Conservation (phyloP, 2,113 vertebrate species). For the Tricholaema leucomelas region DNA sequence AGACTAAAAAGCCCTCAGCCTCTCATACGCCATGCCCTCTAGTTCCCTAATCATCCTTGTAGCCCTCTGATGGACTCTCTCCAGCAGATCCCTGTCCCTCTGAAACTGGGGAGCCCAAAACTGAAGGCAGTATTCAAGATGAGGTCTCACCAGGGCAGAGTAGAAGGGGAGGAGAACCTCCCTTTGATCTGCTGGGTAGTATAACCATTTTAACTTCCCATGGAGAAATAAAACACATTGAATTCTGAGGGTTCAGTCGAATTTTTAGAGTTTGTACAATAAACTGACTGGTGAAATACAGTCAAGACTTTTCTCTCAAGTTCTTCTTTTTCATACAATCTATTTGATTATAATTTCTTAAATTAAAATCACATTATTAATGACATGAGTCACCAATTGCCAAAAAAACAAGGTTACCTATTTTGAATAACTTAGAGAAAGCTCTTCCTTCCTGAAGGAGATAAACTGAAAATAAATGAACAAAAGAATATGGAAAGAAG, state of each 20-base stretch:
- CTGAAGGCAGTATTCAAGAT: too few species aligned
- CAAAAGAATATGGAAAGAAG: background rate
- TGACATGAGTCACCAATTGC: background rate
- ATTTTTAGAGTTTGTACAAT: background rate
- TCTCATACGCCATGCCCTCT: too few species aligned
- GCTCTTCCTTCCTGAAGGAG: background rate
- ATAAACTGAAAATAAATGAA: background rate
- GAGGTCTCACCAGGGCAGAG: too few species aligned
- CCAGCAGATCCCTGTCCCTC: too few species aligned
- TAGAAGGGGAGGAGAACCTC: too few species aligned
- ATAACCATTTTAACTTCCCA: background rate
- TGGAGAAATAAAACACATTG: background rate
- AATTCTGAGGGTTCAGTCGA: background rate
- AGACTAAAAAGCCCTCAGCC: too few species aligned
- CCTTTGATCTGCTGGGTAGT: too few species aligned
- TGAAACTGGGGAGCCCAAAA: too few species aligned
- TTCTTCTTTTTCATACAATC: background rate
- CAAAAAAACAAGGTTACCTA: background rate
- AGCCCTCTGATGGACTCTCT: too few species aligned
- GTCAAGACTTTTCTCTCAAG: background rate
- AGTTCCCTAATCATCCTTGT: too few species aligned
- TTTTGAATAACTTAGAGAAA: background rate
- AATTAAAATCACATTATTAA: background rate
- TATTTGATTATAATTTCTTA: background rate
- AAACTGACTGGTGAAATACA: background rate